Evolutionary conservation across 2,113 vertebrate genomes (phyloP), one percentile per base, ranked within the genome.

Genomic region (Rissa tridactyla): DNA sequence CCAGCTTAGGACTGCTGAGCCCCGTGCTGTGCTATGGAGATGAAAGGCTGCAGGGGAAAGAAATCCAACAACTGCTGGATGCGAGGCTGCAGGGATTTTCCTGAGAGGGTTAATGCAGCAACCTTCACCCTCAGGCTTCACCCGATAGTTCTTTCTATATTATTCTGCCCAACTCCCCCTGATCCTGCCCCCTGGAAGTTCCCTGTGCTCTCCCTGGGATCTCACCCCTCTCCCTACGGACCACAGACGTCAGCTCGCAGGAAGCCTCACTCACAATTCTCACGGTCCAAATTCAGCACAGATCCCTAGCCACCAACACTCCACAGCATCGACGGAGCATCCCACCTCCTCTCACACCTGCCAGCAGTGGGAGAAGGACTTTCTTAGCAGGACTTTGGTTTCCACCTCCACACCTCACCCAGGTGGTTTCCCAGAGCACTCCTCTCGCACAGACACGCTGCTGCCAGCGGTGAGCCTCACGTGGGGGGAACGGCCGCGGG

Each of bases 401-500:
- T 42, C 68, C 57, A 52, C 26, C 38, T 32, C 58, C 30, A 29
- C 25, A 5, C 44, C 26, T 81, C 44, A 22, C 14, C 22, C 38
- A 18, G 27, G 5, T 17, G 64, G 20, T 13, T 18, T 44, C 65
- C 34, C 22, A 26, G 71, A n/a, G 32, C 4, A 0, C 26, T 65
- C 32, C 54, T 7, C 3, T 1, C 26, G 42, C 2, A 0, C 6
- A 22, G 26, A 2, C 38, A 34, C 0, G 1, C 49, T 23, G 44
- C 71, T 75, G 72, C 42, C 3, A 4, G 34, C 15, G 44, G 55
- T 1, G 38, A 27, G 18, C 3, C 26, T 18, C 11, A 26, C 29
- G 13, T 1, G 6, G 16, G 23, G 3, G 2, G 3, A 30, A 12
- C 0, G 25, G n/a, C 79, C 79, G 11, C 1, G 1, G 2, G 29